These are phyloP conservation scores for Platycheirus albimanus DNA, from an alignment of 2,888 invertebrate genomes.

Conservation along the genomic window DNA sequence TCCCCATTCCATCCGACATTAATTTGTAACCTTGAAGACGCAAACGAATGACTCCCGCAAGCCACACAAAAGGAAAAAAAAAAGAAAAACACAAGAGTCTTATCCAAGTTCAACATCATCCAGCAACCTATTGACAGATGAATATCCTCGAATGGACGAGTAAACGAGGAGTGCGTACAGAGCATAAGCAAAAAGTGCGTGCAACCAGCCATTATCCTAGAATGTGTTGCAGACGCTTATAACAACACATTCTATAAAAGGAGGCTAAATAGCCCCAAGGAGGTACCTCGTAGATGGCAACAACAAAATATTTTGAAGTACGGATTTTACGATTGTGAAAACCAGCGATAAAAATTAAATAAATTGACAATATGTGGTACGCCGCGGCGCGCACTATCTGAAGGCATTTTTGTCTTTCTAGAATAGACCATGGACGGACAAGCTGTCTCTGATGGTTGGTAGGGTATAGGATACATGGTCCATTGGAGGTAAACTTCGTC, in stretches of 20 bases:
- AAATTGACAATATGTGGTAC: conserved; percentile 39
- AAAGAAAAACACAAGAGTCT: not conserved
- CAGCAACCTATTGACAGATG: conserved; percentile 40
- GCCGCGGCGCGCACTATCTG: conserved; percentile 15
- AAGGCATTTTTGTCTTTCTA: not conserved
- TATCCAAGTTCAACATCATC: conserved; percentile 16
- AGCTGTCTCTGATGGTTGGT: too few species aligned
- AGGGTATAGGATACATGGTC: not conserved
- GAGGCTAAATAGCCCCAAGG: conserved; percentile 38
- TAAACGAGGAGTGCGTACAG: conserved; percentile 17
- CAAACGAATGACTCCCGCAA: conserved; percentile 31
- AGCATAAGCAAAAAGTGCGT: conserved; percentile 27
- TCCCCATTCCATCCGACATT: conserved; percentile 9
- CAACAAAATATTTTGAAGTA: conserved; percentile 28
- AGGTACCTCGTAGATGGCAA: not conserved
- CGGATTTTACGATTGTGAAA: conserved; percentile 45
- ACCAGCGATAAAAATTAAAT: conserved; percentile 34
- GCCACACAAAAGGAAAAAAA: too few species aligned
- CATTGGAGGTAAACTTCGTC: conserved; percentile 2
- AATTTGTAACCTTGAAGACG: conserved; percentile 61
- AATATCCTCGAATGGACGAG: conserved; percentile 29
- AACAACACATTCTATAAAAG: conserved; percentile 41
- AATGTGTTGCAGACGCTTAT: conserved; percentile 43
- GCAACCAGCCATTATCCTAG: conserved; percentile 56
- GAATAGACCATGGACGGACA: not conserved